Evolutionary conservation across 2,113 vertebrate genomes (phyloP).

Genomic region (Oceanites oceanicus): DNA sequence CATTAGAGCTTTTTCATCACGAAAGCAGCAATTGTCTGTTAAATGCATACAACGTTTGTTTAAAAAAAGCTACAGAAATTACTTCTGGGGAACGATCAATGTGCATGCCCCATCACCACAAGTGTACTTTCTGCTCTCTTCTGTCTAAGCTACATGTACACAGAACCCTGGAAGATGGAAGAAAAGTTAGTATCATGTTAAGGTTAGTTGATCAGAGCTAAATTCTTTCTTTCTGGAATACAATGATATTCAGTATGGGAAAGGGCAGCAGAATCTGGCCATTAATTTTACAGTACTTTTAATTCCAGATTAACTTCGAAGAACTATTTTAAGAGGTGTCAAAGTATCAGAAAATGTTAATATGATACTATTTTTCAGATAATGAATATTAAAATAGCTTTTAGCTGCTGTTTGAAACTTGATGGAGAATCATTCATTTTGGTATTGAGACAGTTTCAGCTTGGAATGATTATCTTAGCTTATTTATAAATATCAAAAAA

Average conservation of each 20-base stretch:
- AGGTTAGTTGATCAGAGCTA: not conserved
- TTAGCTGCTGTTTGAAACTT: not conserved
- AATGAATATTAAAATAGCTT: not conserved
- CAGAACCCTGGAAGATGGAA: not conserved
- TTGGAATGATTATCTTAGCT: not conserved
- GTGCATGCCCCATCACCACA: not conserved
- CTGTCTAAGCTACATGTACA: not conserved
- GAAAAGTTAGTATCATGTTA: not conserved
- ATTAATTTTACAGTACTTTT: not conserved
- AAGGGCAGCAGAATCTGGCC: not conserved
- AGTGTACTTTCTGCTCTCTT: not conserved
- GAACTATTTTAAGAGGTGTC: not conserved
- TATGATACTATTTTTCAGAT: not conserved
- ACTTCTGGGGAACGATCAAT: not conserved
- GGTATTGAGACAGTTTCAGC: not conserved
- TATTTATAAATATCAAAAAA: slow-evolving; percentile 21
- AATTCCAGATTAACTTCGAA: not conserved
- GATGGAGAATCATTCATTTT: not conserved
- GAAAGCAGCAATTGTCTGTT: not conserved
- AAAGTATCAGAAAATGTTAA: not conserved
- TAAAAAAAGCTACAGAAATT: not conserved
- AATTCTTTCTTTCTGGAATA: not conserved
- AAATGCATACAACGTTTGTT: not conserved
- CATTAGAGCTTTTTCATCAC: not conserved
- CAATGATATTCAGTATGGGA: not conserved